Evolutionary conservation across 1,140 invertebrate species (phyloP).

Genomic region (Drosophila gunungcola): DNA sequence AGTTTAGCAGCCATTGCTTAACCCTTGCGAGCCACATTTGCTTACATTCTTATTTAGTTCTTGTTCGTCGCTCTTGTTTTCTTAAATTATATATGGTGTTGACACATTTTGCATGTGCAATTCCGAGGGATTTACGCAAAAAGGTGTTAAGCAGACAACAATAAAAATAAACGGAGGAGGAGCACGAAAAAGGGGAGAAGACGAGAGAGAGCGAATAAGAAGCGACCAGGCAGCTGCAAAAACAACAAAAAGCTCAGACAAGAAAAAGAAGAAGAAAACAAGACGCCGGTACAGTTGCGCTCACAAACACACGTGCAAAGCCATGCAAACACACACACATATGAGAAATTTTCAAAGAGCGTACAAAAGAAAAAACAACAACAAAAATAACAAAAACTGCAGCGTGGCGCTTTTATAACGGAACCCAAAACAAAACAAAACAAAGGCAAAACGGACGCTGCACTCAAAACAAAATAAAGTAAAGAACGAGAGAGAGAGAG

Average conservation of each 20-base stretch:
- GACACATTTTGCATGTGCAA: conserved; percentile 30
- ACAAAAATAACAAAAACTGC: conserved; percentile 33
- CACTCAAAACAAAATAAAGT: conserved; percentile 68
- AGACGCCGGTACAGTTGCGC: conserved; percentile 70
- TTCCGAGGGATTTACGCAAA: conserved; percentile 33
- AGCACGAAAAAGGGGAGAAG: background rate
- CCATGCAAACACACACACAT: background rate
- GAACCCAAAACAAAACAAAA: conserved; percentile 16
- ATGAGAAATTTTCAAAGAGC: background rate
- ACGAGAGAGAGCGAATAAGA: background rate
- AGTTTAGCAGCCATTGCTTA: background rate
- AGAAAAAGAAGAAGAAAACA: conserved; percentile 18
- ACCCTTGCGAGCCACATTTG: background rate
- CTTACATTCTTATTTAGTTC: background rate
- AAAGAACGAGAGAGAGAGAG: background rate
- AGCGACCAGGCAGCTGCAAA: conserved; percentile 57
- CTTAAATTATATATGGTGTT: conserved; percentile 8
- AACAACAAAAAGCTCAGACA: conserved; percentile 43
- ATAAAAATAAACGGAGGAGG: conserved; percentile 3
- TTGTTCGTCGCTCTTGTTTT: background rate
- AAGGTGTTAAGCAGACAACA: conserved; percentile 33
- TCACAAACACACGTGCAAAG: conserved; percentile 28
- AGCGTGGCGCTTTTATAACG: conserved; percentile 42
- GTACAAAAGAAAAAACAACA: conserved; percentile 2
- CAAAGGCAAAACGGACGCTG: conserved; percentile 14